Conservation (phyloP, 2,797 vertebrate genomes). For the Coreius guichenoti region DNA sequence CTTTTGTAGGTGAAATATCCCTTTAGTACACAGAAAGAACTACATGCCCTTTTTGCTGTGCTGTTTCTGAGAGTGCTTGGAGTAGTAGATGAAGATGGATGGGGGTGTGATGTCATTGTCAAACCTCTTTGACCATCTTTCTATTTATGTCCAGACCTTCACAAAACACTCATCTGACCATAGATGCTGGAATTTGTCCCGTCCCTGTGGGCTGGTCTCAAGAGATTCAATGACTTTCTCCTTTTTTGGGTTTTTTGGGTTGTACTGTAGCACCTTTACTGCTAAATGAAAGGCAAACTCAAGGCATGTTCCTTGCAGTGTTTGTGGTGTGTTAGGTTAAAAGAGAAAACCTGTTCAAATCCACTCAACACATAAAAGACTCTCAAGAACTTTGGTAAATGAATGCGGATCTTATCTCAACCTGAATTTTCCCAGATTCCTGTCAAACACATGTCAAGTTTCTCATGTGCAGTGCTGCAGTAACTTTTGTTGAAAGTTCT, state of each 20-base stretch:
- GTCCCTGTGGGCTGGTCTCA: neutral
- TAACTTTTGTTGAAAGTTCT: neutral
- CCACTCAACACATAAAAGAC: neutral
- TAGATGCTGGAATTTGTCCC: neutral
- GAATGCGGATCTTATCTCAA: constrained; percentile 36
- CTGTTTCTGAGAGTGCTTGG: neutral
- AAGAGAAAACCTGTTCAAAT: neutral
- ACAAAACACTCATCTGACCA: constrained; percentile 5
- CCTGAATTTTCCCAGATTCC: constrained; percentile 11
- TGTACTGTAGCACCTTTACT: neutral
- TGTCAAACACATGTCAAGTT: constrained; percentile 43
- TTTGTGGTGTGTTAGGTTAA: neutral
- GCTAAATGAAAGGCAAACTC: constrained; percentile 7
- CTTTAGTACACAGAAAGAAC: neutral
- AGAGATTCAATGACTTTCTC: constrained; percentile 20
- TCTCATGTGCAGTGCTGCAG: constrained; percentile 26
- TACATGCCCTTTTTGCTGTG: neutral
- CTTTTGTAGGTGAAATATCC: neutral
- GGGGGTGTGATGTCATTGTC: constrained; percentile 5
- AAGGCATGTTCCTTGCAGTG: neutral
- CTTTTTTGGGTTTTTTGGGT: neutral
- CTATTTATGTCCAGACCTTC: constrained; percentile 38
- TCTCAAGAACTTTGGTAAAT: constrained; percentile 21
- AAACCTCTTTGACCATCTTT: constrained; percentile 24
- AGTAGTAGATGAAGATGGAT: constrained; percentile 22